These are phyloP conservation scores for Glaucopsyche alexis DNA, from an alignment of 2,888 invertebrate species.

Conservation along the genomic window DNA sequence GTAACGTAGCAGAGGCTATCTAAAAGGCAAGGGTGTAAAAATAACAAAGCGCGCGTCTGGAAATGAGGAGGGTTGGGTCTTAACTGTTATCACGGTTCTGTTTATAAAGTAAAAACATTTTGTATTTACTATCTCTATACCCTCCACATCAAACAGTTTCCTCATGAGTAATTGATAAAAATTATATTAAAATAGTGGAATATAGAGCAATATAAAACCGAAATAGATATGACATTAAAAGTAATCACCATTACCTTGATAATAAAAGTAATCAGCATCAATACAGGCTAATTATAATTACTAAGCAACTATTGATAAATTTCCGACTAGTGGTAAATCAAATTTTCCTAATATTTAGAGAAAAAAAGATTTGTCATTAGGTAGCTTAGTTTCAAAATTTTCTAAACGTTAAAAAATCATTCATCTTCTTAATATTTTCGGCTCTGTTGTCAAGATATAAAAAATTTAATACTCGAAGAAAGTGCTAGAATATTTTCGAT, in stretches of 20 bases:
- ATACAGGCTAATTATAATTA: background rate
- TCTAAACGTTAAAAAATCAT: background rate
- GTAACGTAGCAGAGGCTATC: no score
- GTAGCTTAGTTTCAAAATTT: no score
- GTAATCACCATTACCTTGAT: background rate
- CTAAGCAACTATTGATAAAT: no score
- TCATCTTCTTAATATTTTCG: background rate
- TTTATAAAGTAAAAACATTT: slow-evolving; percentile 11
- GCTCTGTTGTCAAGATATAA: background rate
- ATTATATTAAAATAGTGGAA: background rate
- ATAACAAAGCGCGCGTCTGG: background rate
- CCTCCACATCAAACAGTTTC: background rate
- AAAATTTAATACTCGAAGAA: slow-evolving; percentile 13
- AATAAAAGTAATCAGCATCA: background rate
- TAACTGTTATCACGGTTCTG: slow-evolving; percentile 7
- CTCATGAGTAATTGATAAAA: background rate
- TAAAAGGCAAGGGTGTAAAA: background rate
- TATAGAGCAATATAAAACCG: background rate
- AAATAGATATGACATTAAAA: background rate
- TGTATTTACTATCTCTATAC: background rate
- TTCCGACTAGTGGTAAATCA: no score
- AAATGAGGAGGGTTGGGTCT: background rate
- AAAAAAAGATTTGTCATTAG: background rate
- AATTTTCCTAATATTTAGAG: background rate
- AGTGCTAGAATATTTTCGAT: slow-evolving; percentile 7